phyloP scores from a whole-genome alignment of 1,140 invertebrate species.

The Ips nitidus region DNA sequence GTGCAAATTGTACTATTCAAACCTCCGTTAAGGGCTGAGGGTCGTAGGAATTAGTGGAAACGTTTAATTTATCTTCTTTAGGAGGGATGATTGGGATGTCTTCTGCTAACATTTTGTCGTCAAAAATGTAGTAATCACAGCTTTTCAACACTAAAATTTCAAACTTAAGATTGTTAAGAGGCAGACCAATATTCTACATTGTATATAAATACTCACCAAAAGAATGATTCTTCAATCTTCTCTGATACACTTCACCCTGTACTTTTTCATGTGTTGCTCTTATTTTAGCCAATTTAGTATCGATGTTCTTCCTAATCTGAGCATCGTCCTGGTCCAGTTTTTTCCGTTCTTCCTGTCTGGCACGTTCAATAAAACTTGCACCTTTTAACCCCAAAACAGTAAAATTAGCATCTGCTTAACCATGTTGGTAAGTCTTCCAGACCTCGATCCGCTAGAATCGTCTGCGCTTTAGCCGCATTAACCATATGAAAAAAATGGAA shows the following conservation, averaged over 20 bases:
- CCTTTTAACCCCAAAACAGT: conserved; percentile 10
- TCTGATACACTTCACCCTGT: conserved; percentile 21
- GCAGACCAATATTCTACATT: background rate
- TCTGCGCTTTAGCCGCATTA: conserved; percentile 20
- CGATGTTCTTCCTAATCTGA: conserved; percentile 17
- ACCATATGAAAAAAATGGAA: conserved; percentile 31
- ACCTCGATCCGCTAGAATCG: conserved; percentile 25
- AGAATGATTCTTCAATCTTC: conserved; percentile 12
- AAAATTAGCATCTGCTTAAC: background rate
- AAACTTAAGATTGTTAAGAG: background rate
- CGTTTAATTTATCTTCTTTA: background rate
- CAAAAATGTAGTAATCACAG: conserved; percentile 26
- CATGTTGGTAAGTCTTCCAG: background rate
- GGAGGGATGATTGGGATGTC: conserved; percentile 16
- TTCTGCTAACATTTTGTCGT: conserved; percentile 2
- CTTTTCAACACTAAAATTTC: conserved; percentile 15
- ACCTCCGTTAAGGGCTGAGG: conserved; percentile 20
- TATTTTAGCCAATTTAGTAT: conserved; percentile 19
- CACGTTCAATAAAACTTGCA: conserved; percentile 14
- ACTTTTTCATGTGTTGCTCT: conserved; percentile 6
- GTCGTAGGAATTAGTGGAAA: conserved; percentile 21
- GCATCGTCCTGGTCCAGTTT: conserved; percentile 4
- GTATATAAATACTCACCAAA: background rate
- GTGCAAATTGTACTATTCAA: background rate
- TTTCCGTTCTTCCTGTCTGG: background rate